Base-by-base conservation (phyloP, 2,888 invertebrate species). In the Habroteleia sp. region DNA sequence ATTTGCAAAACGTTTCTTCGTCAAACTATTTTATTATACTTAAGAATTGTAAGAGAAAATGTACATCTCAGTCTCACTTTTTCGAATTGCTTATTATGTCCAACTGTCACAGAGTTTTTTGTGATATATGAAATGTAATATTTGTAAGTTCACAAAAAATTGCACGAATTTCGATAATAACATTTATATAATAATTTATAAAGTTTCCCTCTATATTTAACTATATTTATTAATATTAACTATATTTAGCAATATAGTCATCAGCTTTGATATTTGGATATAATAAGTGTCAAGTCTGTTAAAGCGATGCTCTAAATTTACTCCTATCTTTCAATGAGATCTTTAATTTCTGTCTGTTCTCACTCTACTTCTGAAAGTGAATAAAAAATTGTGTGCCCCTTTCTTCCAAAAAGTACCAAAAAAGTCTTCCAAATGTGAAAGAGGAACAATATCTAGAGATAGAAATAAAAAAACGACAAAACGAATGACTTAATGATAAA, bases 351-450 rank as follows among this genome's bases (percentile, higher is more conserved):
- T 17, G 1, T 37, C 8, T 52, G 3, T 14, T 50, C 17, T 37
- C 1, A 6, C n/a, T 29, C 14, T 1, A n/a, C 13, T 1, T 31
- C 5, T 16, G 7, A 16, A 8, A 14, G 13, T 13, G 7, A 35
- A 50, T 13, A n/a, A 7, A 31, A 46, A 27, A 29, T 27, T 10
- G 8, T 13, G 8, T 17, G 20, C 39, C 7, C 16, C 10, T 37
- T 25, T 69, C 69, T 54, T 44, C 42, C 35, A 54, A 74, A 65
- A 65, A 71, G 68, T 72, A 66, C 79, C 75, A 33, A 66, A 75
- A 77, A 76, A 41, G 81, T 82, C 83, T 84, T 84, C 83, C 84
- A 52, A 83, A 74, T 68, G 77, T 11, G 31, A 39, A 10, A 14
- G 27, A 54, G 31, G n/a, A 46, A 62, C 44, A 37, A 39, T 37